phyloP scores from a whole-genome alignment of 1,140 invertebrate species.

The Bemisia tabaci region DNA sequence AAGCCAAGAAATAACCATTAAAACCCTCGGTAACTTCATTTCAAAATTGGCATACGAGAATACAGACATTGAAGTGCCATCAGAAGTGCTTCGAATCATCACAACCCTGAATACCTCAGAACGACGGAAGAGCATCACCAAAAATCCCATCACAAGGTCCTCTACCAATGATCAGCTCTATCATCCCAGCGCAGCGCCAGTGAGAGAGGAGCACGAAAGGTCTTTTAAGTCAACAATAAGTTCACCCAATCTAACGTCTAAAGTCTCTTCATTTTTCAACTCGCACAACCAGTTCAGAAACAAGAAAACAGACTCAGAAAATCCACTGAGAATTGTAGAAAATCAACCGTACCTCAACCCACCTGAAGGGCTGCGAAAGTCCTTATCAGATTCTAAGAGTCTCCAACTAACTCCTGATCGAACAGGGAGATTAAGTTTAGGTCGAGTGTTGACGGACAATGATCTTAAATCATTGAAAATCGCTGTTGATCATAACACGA shows the following conservation, averaged over 20 bases:
- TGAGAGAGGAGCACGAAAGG: slow-evolving; percentile 28
- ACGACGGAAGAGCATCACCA: slow-evolving; percentile 29
- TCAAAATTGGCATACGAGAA: slow-evolving; percentile 40
- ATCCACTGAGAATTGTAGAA: slow-evolving; percentile 34
- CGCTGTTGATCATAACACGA: slow-evolving; percentile 17
- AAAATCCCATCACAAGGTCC: slow-evolving; percentile 5
- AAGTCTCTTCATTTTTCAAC: slow-evolving; percentile 43
- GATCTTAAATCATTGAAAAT: slow-evolving; percentile 21
- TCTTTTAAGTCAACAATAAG: slow-evolving; percentile 34
- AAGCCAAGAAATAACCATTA: slow-evolving; percentile 45
- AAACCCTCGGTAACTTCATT: slow-evolving; percentile 44
- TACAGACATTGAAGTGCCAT: slow-evolving; percentile 45
- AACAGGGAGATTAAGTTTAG: slow-evolving; percentile 3
- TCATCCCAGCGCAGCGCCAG: slow-evolving; percentile 38
- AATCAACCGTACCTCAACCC: slow-evolving; percentile 32
- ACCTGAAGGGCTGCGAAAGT: slow-evolving; percentile 22
- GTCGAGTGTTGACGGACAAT: slow-evolving; percentile 9
- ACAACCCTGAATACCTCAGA: slow-evolving; percentile 37
- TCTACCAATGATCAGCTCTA: slow-evolving; percentile 16
- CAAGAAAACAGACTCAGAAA: background rate
- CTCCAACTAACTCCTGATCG: background rate
- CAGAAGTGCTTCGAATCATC: slow-evolving; percentile 47
- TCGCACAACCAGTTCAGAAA: slow-evolving; percentile 39
- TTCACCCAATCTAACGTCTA: slow-evolving; percentile 34
- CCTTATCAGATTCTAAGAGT: slow-evolving; percentile 15